phyloP scores from a whole-genome alignment of 2,113 vertebrate species.

The Porphyrio hochstetteri region DNA sequence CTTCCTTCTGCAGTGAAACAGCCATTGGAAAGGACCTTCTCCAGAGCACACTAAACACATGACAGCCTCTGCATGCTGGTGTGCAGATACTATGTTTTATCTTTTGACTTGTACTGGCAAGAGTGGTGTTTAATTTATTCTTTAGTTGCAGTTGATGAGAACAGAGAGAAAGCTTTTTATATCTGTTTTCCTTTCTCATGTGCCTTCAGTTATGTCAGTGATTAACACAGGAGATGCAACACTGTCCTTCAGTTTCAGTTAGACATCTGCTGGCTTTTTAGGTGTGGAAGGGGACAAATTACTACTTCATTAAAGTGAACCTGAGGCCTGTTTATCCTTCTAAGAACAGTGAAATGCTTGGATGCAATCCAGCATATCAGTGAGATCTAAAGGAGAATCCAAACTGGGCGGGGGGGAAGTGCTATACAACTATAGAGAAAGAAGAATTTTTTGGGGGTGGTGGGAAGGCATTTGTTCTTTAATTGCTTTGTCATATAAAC shows the following conservation, averaged over 20 bases:
- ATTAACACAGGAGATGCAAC: rapidly evolving
- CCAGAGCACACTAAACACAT: neutral
- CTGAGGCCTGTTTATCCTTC: neutral
- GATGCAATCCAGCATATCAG: neutral
- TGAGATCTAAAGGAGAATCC: neutral
- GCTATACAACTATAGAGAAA: neutral
- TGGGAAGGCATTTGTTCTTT: neutral
- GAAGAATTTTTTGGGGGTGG: neutral
- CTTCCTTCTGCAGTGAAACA: neutral
- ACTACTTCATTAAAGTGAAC: neutral
- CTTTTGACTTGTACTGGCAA: neutral
- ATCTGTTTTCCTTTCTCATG: neutral
- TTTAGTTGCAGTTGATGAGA: neutral
- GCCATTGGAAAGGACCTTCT: neutral
- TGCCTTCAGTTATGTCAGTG: neutral
- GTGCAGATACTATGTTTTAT: neutral
- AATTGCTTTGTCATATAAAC: neutral
- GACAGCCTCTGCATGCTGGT: neutral
- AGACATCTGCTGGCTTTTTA: neutral
- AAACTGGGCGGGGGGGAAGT: neutral
- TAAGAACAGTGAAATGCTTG: neutral
- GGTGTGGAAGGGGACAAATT: neutral
- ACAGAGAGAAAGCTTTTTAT: neutral
- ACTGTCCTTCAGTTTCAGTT: neutral
- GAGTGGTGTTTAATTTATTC: neutral